Base-by-base conservation (phyloP, 2,888 invertebrate species). In the Globia sparganii region DNA sequence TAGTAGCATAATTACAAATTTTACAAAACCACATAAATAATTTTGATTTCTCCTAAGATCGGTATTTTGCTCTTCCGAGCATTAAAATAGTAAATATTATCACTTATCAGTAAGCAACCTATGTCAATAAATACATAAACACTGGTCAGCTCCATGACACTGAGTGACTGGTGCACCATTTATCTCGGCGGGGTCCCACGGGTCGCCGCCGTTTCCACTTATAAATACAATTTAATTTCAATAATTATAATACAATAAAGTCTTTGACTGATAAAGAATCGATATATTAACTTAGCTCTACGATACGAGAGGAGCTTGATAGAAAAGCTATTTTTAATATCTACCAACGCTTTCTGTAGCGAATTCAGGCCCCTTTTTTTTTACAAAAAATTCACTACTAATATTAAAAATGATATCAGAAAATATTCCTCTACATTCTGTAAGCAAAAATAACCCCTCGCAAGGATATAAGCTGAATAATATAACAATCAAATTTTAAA, bases 191-290 rank as follows among this genome's bases (percentile, higher is more conserved):
- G 86, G 94, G 92, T 92, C 92, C 88, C 84, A 75, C 86, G 90
- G 95, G 95, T 95, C 94, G 90, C 90, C 89, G 90, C 90, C 90
- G 90, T 92, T 92, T 91, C 89, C 91, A 84, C 90, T 92, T 95
- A 96, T 96, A 95, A 95, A 96, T 96, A 95, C 94, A 92, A 93
- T 95, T 95, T 94, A 95, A 94, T 95, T 95, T 94, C 93, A 95
- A 93, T 96, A 95, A 95, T 96, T 94, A 95, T 92, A 91, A 92
- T 91, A 92, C 93, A 94, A 92, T 92, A 91, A 93, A 94, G 95
- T 96, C 96, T 95, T 94, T 95, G 95, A 95, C 95, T 95, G 95
- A 96, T 96, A 96, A 85, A 73, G 58, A 73, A 76, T 76, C 76
- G 76, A 79, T 78, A 77, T 83, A 87, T 83, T 72, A 49, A 80